Percentiles rank a stretch among this genome's conserved stretches.
Conservation (phyloP, 2,113 vertebrate species). For the Calonectris borealis region DNA sequence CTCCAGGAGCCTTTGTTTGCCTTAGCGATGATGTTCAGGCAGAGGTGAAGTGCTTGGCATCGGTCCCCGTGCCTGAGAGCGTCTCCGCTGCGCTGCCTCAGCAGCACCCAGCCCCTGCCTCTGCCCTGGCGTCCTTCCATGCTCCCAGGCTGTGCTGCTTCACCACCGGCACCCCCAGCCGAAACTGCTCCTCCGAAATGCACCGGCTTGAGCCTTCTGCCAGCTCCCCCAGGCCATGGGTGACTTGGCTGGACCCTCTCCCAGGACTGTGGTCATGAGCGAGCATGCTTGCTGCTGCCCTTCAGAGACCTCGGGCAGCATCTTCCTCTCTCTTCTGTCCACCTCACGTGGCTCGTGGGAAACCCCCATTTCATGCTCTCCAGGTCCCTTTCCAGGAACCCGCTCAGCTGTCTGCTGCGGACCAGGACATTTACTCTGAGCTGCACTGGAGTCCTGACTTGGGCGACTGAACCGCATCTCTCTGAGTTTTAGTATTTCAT, state of each 20-base stretch:
- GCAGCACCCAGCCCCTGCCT: not conserved
- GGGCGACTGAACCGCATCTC: not conserved
- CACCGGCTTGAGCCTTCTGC: not conserved
- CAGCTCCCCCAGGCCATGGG: rapidly evolving
- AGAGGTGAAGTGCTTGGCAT: not conserved
- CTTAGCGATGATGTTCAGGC: not conserved
- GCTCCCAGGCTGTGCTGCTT: not conserved
- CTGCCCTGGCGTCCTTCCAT: not conserved
- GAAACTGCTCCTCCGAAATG: rapidly evolving
- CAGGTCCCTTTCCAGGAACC: not conserved
- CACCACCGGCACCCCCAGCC: not conserved
- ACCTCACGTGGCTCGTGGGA: not conserved
- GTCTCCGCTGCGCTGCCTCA: not conserved
- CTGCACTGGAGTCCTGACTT: not conserved
- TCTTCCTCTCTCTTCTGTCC: not conserved
- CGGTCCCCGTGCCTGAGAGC: rapidly evolving
- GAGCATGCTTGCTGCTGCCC: not conserved
- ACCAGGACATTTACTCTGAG: not conserved
- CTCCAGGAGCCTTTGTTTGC: not conserved
- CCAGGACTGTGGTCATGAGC: not conserved
- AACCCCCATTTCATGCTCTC: not conserved
- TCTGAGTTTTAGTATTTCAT: not conserved
- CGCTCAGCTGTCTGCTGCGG: rapidly evolving
- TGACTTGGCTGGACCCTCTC: not conserved
- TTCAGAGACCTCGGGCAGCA: not conserved